Evolutionary conservation across 2,888 invertebrate genomes (phyloP).

Genomic region (Ochropleura leucogaster): DNA sequence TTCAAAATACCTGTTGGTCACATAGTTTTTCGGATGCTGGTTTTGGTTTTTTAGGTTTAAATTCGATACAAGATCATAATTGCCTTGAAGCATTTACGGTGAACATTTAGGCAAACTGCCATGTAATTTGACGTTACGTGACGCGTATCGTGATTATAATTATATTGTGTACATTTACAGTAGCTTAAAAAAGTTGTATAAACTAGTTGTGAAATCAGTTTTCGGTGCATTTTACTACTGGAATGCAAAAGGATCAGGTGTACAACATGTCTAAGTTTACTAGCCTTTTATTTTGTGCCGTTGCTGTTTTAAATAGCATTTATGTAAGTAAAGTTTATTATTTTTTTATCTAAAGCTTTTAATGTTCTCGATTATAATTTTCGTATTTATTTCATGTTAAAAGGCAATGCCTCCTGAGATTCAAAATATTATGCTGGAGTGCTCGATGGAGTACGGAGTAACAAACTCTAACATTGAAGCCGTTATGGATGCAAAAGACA

Average conservation of each 20-base stretch:
- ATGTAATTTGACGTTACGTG: background rate
- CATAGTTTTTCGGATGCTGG: background rate
- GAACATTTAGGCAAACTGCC: background rate
- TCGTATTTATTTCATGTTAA: background rate
- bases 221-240: background rate
- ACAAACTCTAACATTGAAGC: background rate
- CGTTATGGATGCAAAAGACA: background rate
- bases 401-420: background rate
- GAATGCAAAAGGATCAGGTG: background rate
- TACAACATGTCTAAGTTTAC: constrained; percentile 4
- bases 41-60: background rate
- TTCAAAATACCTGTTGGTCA: background rate
- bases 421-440: background rate
- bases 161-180: background rate
- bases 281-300: constrained; percentile 8
- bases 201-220: background rate
- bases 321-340: constrained; percentile 12
- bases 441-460: constrained; percentile 11
- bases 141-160: constrained; percentile 10
- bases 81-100: background rate
- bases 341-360: background rate
- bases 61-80: background rate
- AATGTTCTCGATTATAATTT: background rate
- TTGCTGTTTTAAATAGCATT: background rate
- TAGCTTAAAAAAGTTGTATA: constrained; percentile 8